Evolutionary conservation across 1,140 invertebrate species (phyloP).

Genomic region (Ooceraea biroi): DNA sequence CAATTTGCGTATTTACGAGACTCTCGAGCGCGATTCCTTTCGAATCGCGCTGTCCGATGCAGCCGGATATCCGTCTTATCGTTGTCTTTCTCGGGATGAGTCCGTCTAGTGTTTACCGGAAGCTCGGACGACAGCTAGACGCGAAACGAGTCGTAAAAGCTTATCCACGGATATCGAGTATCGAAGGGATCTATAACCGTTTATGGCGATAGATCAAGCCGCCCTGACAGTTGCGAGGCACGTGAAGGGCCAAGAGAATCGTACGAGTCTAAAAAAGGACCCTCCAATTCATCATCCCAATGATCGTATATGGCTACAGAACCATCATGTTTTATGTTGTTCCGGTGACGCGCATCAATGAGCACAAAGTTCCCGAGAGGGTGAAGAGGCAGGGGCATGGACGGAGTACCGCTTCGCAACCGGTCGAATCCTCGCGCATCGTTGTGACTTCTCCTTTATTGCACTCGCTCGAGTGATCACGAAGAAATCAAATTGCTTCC

Average conservation of each 20-base stretch:
- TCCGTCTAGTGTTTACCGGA: slow-evolving; percentile 17
- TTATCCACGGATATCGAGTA: slow-evolving; percentile 43
- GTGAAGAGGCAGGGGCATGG: not conserved
- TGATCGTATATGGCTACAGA: slow-evolving; percentile 3
- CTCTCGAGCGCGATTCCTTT: slow-evolving; percentile 40
- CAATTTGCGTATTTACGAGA: slow-evolving; percentile 77
- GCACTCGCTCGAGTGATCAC: slow-evolving; percentile 62
- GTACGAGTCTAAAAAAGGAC: not conserved
- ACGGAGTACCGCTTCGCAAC: slow-evolving; percentile 5
- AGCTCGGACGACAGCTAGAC: slow-evolving; percentile 19
- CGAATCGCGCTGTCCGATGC: not conserved
- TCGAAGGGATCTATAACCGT: slow-evolving; percentile 46
- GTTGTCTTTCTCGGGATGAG: not conserved
- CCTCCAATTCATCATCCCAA: slow-evolving; percentile 49
- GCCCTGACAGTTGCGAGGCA: slow-evolving; percentile 45
- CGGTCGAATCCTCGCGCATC: slow-evolving; percentile 32
- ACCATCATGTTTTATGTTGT: slow-evolving; percentile 49
- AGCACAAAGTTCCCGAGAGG: slow-evolving; percentile 14
- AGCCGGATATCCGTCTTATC: slow-evolving; percentile 40
- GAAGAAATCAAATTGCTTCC: slow-evolving; percentile 74
- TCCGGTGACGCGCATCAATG: slow-evolving; percentile 45
- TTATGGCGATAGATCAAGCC: slow-evolving; percentile 28
- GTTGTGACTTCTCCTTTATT: slow-evolving; percentile 63
- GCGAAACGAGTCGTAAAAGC: slow-evolving; percentile 27
- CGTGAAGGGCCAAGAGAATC: slow-evolving; percentile 27